Evolutionary conservation across 2,113 vertebrate species (phyloP).

Genomic region (Aphyosemion australe): DNA sequence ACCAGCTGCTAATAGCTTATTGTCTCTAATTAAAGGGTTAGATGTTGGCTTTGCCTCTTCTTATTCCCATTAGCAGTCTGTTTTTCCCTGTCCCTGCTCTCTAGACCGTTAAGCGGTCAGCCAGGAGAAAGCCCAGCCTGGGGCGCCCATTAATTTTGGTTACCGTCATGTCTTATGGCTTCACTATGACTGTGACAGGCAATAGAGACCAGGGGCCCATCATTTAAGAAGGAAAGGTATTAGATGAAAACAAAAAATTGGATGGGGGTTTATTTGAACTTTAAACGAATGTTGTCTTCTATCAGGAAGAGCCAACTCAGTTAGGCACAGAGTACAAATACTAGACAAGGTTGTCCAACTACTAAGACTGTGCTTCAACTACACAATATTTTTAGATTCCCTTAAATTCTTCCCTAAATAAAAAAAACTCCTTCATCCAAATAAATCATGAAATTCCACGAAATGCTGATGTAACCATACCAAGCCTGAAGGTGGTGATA

Average conservation of each 20-base stretch:
- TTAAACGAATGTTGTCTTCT: slow-evolving; percentile 22
- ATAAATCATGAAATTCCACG: too few relatives aligned
- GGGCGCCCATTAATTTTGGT: slow-evolving; percentile 67
- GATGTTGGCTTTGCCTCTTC: slow-evolving; percentile 46
- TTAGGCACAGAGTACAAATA: neutral
- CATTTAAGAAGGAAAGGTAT: slow-evolving; percentile 59
- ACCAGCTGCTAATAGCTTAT: slow-evolving; percentile 46
- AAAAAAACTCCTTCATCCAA: neutral
- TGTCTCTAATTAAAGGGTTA: slow-evolving; percentile 59
- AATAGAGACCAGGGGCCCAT: slow-evolving; percentile 51
- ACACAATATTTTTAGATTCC: neutral
- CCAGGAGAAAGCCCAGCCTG: slow-evolving; percentile 52
- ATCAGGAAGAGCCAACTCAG: neutral
- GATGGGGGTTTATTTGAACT: slow-evolving; percentile 35
- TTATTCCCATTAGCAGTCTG: slow-evolving; percentile 61
- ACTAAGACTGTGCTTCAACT: neutral
- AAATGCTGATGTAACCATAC: too few relatives aligned
- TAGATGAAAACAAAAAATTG: slow-evolving; percentile 45
- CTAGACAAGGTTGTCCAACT: neutral
- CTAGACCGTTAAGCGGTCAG: slow-evolving; percentile 60
- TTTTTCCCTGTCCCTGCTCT: slow-evolving; percentile 46
- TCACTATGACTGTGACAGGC: slow-evolving; percentile 50
- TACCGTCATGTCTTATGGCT: slow-evolving; percentile 61
- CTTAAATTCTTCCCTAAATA: neutral
- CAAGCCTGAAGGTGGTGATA: too few relatives aligned